Conservation (phyloP, 2,797 vertebrate species). For the Kryptopterus vitreolus region DNA sequence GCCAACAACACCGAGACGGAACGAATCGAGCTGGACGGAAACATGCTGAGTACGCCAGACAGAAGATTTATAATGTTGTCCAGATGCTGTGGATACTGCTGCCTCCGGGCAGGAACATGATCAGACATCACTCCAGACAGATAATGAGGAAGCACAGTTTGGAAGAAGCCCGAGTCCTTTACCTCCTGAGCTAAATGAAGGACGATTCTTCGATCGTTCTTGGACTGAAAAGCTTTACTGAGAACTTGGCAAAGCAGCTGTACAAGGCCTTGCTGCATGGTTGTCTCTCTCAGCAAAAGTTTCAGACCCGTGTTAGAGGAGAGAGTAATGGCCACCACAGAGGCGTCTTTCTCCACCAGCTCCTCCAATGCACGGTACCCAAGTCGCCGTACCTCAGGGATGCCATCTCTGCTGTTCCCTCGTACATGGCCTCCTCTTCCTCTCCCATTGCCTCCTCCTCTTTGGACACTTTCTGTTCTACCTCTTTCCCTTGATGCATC, state of each 20-base stretch:
- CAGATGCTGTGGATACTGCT: conserved; percentile 79
- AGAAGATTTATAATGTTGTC: conserved; percentile 80
- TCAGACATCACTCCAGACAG: conserved; percentile 79
- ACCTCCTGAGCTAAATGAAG: conserved; percentile 79
- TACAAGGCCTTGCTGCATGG: conserved; percentile 75
- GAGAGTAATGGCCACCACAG: conserved; percentile 82
- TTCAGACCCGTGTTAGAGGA: conserved; percentile 71
- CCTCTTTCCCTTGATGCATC: conserved; percentile 20
- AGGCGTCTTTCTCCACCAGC: conserved; percentile 80
- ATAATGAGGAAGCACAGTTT: conserved; percentile 76
- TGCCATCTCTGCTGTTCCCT: conserved; percentile 31
- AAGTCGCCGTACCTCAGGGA: conserved; percentile 64
- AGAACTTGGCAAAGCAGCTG: conserved; percentile 83
- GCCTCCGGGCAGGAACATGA: conserved; percentile 60
- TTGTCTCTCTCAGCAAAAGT: conserved; percentile 67
- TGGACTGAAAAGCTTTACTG: conserved; percentile 80
- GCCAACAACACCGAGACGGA: conserved; percentile 76
- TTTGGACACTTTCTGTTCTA: conserved; percentile 14
- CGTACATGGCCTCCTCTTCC: conserved; percentile 38
- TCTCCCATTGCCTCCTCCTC: conserved; percentile 31
- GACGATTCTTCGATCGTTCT: conserved; percentile 73
- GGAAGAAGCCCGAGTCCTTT: conserved; percentile 85
- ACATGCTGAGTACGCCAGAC: conserved; percentile 79
- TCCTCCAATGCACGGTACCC: conserved; percentile 78
- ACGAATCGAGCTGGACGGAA: conserved; percentile 82